Conservation (phyloP, 1,140 invertebrate species). For the Drosophila lowei region DNA sequence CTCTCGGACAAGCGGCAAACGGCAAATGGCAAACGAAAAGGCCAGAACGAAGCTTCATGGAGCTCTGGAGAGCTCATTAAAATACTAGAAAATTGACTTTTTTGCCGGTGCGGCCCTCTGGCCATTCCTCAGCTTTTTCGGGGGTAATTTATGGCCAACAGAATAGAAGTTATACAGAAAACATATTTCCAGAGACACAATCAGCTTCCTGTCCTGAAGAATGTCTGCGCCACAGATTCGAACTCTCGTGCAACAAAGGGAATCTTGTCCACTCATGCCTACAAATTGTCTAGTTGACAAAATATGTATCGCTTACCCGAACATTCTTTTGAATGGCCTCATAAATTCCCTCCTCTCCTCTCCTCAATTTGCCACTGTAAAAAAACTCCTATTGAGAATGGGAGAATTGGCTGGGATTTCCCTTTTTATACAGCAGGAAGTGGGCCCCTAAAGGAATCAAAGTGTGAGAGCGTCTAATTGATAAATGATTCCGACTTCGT, state of each 20-base stretch:
- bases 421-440: constrained; percentile 38
- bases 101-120: constrained; percentile 2
- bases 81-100: constrained; percentile 44
- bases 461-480: constrained; percentile 46
- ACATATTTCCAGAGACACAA: constrained; percentile 48
- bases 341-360: constrained; percentile 31
- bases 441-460: constrained; percentile 43
- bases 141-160: constrained; percentile 45
- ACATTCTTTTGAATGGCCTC: constrained; percentile 36
- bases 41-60: constrained; percentile 8
- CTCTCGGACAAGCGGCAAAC: constrained; percentile 15
- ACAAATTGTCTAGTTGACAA: constrained; percentile 64
- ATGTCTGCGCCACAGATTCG: constrained; percentile 14
- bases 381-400: constrained; percentile 10
- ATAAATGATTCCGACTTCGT: constrained; percentile 14
- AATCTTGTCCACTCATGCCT: constrained; percentile 62
- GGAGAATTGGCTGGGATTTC: not conserved
- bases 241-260: constrained; percentile 16
- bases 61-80: constrained; percentile 54
- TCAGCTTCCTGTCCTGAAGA: constrained; percentile 52
- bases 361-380: constrained; percentile 37
- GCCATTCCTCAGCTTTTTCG: constrained; percentile 7
- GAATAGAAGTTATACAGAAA: constrained; percentile 51
- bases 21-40: constrained; percentile 16
- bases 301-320: constrained; percentile 42